Base-by-base conservation (phyloP, 2,888 invertebrate genomes). In the Sthenelais limicola region DNA sequence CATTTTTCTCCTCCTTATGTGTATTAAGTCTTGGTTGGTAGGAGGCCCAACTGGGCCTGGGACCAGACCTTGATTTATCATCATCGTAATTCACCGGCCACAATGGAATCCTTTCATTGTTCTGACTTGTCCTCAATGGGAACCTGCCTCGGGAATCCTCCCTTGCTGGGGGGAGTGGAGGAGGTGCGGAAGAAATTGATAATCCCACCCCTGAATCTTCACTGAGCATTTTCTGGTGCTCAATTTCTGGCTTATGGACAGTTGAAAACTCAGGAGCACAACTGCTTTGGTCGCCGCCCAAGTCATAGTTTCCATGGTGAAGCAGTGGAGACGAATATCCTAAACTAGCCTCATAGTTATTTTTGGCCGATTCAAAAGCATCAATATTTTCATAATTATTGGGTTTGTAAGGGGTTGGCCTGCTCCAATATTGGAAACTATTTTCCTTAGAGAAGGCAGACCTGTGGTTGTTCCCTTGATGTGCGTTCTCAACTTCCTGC, bases 341-440 rank as follows among this genome's bases (percentile, higher is more conserved):
- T n/a, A n/a, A n/a, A n/a, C n/a, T n/a, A n/a, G n/a, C n/a, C n/a
- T n/a, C n/a, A n/a, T n/a, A n/a, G 15, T 62, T 62, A 38, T 43
- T 62, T 15, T 38, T 35, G n/a, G 62, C 62, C 62, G 62, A 35
- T 43, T 62, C 62, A 24, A 62, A 62, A 9, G 62, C 62, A n/a
- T 62, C 62, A 62, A 62, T 62, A 43, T 62, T 62, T 43, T 62
- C 62, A 38, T 62, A 62, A 26, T 62, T 62, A 24, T 62, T 62
- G 67, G 67, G 67, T 26, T 67, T 28, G 67, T 67, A 49, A 4
- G 67, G 67, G 1, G 47, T 67, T 7, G 47, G 67, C 15, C 48
- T 21, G n/a, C 67, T 67, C 67, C 49, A 49, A 48, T 48, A 7
- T 5, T 21, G 12, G 67, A 32, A 26, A 1, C 38, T 12, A n/a